Evolutionary conservation across 2,113 vertebrate species (phyloP).

Genomic region (Ornithorhynchus anatinus): DNA sequence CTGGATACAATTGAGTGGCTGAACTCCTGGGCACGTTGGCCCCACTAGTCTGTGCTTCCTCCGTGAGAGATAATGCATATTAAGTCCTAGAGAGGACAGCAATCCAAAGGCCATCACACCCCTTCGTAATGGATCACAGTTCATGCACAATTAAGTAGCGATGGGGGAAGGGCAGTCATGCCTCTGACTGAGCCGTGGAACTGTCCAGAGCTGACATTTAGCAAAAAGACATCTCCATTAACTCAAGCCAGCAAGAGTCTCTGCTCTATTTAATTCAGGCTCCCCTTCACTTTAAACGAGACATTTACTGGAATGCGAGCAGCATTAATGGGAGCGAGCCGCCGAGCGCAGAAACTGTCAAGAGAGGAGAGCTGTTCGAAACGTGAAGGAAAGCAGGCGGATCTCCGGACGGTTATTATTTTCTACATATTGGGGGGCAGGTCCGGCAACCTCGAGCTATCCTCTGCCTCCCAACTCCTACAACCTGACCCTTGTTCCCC

Average conservation of each 20-base stretch:
- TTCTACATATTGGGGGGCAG: not conserved
- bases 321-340: constrained; percentile 38
- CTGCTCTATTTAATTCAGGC: constrained; percentile 62
- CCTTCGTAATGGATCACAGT: not conserved
- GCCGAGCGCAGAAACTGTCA: constrained; percentile 42
- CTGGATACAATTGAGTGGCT: too few species aligned
- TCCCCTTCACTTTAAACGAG: constrained; percentile 52
- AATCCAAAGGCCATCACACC: constrained; percentile 6
- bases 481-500: not conserved
- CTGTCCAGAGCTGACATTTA: constrained; percentile 48
- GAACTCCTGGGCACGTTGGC: too few species aligned
- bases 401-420: not conserved
- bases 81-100: not conserved
- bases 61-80: constrained; percentile 13
- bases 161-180: constrained; percentile 31
- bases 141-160: not conserved
- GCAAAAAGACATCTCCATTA: constrained; percentile 61
- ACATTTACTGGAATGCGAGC: constrained; percentile 60
- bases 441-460: not conserved
- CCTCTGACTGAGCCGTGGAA: constrained; percentile 24
- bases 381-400: constrained; percentile 21
- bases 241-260: constrained; percentile 26
- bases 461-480: too few species aligned
- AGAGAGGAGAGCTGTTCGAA: constrained; percentile 17
- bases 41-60: not conserved